Conservation (phyloP, 2,113 vertebrate genomes). For the Stictonetta naevosa region DNA sequence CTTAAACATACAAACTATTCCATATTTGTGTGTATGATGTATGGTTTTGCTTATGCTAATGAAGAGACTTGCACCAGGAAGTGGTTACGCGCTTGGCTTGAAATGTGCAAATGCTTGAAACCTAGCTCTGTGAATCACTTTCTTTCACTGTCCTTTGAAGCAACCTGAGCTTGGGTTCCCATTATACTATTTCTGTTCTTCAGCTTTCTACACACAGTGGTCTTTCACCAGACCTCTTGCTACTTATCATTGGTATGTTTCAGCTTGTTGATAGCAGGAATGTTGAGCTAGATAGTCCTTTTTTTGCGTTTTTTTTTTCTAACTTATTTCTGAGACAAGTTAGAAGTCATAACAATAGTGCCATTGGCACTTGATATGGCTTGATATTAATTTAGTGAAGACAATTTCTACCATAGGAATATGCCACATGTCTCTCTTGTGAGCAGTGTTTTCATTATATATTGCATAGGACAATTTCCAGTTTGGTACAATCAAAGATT, state of each 20-base stretch:
- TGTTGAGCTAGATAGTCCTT: neutral
- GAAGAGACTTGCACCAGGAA: neutral
- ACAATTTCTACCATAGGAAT: neutral
- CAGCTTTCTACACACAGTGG: neutral
- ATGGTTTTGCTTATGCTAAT: constrained; percentile 36
- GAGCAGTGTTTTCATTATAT: neutral
- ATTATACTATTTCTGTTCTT: constrained; percentile 18
- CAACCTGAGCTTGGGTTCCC: constrained; percentile 19
- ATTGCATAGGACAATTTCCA: neutral
- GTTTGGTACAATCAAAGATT: neutral
- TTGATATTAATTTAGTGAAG: neutral
- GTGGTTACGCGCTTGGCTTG: neutral
- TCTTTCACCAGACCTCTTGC: constrained; percentile 42
- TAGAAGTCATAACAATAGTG: neutral
- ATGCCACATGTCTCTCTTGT: neutral
- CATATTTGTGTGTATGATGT: neutral
- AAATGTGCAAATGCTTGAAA: neutral
- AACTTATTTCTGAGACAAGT: neutral
- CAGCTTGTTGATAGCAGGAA: neutral
- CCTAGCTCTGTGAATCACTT: neutral
- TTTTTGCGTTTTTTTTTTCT: neutral
- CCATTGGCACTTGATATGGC: neutral
- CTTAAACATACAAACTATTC: neutral
- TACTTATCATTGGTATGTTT: neutral
- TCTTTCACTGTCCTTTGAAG: constrained; percentile 5